Conservation (phyloP, 2,888 invertebrate species). For the Notocelia uddmanniana region DNA sequence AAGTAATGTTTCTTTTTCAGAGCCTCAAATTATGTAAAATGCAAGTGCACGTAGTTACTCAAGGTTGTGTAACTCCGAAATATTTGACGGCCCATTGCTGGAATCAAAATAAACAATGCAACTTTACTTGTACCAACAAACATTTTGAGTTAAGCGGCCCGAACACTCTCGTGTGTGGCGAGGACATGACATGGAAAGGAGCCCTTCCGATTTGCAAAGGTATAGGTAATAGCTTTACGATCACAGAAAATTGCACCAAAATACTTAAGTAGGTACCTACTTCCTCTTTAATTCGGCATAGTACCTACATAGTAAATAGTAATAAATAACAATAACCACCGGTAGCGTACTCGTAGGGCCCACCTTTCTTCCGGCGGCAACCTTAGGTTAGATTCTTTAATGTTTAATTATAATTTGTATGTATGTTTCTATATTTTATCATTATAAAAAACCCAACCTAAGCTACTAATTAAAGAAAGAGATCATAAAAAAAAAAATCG, state of each 20-base stretch:
- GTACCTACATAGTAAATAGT: too few species aligned
- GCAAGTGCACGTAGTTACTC: slow-evolving; percentile 74
- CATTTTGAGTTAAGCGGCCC: slow-evolving; percentile 64
- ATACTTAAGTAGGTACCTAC: too few species aligned
- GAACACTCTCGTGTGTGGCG: slow-evolving; percentile 62
- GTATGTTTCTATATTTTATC: too few species aligned
- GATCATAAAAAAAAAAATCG: too few species aligned
- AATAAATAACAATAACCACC: too few species aligned
- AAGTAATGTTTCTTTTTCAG: slow-evolving; percentile 60
- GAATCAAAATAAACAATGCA: slow-evolving; percentile 66
- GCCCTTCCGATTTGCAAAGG: slow-evolving; percentile 71
- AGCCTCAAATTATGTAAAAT: slow-evolving; percentile 75
- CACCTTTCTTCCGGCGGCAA: too few species aligned
- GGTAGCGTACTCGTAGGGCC: too few species aligned
- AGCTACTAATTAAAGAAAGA: too few species aligned
- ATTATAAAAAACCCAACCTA: too few species aligned
- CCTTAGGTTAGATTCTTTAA: too few species aligned
- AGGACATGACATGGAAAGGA: slow-evolving; percentile 71
- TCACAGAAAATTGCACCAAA: neutral
- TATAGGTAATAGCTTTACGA: slow-evolving; percentile 49
- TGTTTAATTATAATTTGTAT: too few species aligned
- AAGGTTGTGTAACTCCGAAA: slow-evolving; percentile 71
- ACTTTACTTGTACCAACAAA: slow-evolving; percentile 70
- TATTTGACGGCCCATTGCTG: slow-evolving; percentile 67
- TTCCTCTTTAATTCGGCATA: neutral